Evolutionary conservation across 2,888 invertebrate genomes (phyloP).

Genomic region (Esperia sulphurella): DNA sequence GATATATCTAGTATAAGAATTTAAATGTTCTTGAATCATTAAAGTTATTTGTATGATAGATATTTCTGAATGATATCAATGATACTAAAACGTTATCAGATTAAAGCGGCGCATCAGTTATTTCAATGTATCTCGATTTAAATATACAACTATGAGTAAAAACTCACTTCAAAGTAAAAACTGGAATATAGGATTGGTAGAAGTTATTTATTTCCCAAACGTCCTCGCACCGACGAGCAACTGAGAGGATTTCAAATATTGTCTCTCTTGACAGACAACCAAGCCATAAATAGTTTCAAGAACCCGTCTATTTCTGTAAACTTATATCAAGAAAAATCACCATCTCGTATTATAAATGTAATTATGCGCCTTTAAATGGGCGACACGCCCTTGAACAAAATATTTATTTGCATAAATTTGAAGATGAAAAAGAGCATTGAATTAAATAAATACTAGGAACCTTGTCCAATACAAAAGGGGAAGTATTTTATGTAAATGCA

Average conservation of each 20-base stretch:
- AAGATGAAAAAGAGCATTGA: background rate
- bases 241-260: slow-evolving; percentile 18
- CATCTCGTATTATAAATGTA: background rate
- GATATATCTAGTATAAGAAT: no score
- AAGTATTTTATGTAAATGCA: no score
- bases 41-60: no score
- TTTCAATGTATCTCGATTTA: no score
- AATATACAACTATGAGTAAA: slow-evolving; percentile 3
- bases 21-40: no score
- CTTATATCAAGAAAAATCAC: background rate
- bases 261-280: background rate
- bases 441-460: no score
- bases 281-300: background rate
- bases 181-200: slow-evolving; percentile 22
- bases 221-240: slow-evolving; percentile 11
- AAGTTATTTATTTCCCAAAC: slow-evolving; percentile 24
- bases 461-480: no score
- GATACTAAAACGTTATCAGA: no score
- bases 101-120: background rate
- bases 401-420: background rate
- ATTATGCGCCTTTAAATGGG: background rate
- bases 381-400: background rate
- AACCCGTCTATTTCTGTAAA: background rate
- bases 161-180: slow-evolving; percentile 23
- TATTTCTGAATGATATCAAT: no score